Evolutionary conservation across 1,140 invertebrate species (phyloP).

Genomic region (Drosophila nasuta): DNA sequence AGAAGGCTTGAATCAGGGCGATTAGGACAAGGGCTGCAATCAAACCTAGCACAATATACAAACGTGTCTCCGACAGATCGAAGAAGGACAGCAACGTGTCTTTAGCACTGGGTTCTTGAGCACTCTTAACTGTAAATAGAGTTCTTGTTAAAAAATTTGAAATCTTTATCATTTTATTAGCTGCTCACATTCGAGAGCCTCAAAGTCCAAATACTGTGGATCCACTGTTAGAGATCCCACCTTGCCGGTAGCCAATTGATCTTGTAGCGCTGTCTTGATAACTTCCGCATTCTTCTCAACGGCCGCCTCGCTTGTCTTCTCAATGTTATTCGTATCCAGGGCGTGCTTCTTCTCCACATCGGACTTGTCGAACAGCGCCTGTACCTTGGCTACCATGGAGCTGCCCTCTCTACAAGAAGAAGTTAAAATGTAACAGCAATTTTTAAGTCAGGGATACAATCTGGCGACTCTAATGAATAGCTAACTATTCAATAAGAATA

Average conservation of each 20-base stretch:
- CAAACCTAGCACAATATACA: slow-evolving; percentile 93
- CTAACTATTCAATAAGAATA: background rate
- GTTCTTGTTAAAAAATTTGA: background rate
- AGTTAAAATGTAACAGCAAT: background rate
- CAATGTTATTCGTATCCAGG: slow-evolving; percentile 84
- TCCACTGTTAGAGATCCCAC: slow-evolving; percentile 92
- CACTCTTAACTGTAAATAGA: slow-evolving; percentile 61
- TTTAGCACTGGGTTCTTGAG: slow-evolving; percentile 62
- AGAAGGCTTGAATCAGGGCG: slow-evolving; percentile 92
- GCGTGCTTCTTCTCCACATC: slow-evolving; percentile 86
- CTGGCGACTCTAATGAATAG: background rate
- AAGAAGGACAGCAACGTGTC: slow-evolving; percentile 86
- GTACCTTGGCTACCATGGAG: slow-evolving; percentile 88
- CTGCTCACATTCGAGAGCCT: slow-evolving; percentile 87
- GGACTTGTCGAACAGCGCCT: slow-evolving; percentile 89
- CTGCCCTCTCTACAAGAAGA: slow-evolving; percentile 85
- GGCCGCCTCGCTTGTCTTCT: slow-evolving; percentile 75
- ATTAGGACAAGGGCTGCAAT: slow-evolving; percentile 92
- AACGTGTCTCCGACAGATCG: slow-evolving; percentile 88
- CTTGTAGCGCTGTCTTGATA: slow-evolving; percentile 87
- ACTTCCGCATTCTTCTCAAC: slow-evolving; percentile 84
- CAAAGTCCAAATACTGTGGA: slow-evolving; percentile 90
- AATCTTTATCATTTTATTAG: too few species aligned
- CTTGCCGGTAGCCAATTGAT: slow-evolving; percentile 89
- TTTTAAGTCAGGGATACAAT: background rate